Conservation (phyloP, 1,140 invertebrate genomes). For the Tenebrio molitor region DNA sequence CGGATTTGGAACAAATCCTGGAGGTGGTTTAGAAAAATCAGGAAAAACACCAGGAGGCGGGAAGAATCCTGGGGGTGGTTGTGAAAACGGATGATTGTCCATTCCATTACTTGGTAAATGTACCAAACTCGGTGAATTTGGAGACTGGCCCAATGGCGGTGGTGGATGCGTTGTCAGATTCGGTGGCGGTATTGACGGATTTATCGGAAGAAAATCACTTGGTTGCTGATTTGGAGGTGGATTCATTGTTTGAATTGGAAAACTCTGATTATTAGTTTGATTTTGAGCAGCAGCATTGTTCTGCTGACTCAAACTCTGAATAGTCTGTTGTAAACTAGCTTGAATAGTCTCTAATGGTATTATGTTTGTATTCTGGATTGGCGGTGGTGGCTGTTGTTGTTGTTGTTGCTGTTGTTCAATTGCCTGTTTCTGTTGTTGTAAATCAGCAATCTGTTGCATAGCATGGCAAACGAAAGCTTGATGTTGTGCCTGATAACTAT, state of each 20-base stretch:
- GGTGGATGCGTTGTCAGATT: constrained; percentile 49
- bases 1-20: constrained; percentile 77
- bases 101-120: constrained; percentile 53
- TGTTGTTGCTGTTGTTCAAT: constrained; percentile 76
- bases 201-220: constrained; percentile 40
- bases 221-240: constrained; percentile 24
- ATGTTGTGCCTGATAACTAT: constrained; percentile 91
- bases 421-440: constrained; percentile 84
- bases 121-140: constrained; percentile 26
- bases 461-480: constrained; percentile 94
- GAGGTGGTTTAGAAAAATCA: constrained; percentile 88
- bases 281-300: constrained; percentile 41
- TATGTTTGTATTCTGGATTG: constrained; percentile 51
- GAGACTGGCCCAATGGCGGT: constrained; percentile 50
- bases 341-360: constrained; percentile 60
- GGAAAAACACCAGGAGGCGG: constrained; percentile 72
- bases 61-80: constrained; percentile 73
- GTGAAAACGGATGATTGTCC: constrained; percentile 67
- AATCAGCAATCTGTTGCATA: constrained; percentile 86
- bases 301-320: constrained; percentile 56
- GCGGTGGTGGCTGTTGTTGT: constrained; percentile 53
- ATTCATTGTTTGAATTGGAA: constrained; percentile 38
- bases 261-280: constrained; percentile 38
- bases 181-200: constrained; percentile 47
- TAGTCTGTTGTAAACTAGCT: constrained; percentile 59